Conservation (phyloP, 2,113 vertebrate species). For the Rhineura floridana region DNA sequence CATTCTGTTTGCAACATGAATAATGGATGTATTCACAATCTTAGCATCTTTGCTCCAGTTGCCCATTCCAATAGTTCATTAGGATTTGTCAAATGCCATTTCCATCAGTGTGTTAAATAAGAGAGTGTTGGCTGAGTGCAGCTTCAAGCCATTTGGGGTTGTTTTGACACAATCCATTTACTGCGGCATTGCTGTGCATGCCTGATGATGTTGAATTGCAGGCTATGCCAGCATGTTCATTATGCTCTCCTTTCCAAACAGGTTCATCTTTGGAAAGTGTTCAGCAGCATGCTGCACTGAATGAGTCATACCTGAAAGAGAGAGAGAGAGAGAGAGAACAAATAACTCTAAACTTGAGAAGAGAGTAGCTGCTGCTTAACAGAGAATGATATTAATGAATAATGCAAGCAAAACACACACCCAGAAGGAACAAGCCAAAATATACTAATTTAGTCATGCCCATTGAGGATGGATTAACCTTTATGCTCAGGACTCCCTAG, state of each 20-base stretch:
- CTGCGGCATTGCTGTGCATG: not conserved
- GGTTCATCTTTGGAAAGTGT: constrained; percentile 28
- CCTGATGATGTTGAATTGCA: fast-evolving
- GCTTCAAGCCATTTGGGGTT: constrained; percentile 31
- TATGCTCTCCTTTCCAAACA: constrained; percentile 18
- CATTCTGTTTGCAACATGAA: constrained; percentile 61
- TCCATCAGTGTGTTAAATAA: constrained; percentile 23
- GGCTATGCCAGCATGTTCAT: constrained; percentile 32
- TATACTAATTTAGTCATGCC: constrained; percentile 50
- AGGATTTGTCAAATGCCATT: constrained; percentile 55
- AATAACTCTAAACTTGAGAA: constrained; percentile 39
- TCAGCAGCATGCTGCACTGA: constrained; percentile 17
- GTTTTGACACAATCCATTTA: constrained; percentile 27
- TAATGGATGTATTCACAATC: constrained; percentile 58
- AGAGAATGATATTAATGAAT: constrained; percentile 49
- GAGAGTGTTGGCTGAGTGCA: constrained; percentile 14
- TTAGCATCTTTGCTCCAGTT: constrained; percentile 34
- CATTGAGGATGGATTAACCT: not conserved
- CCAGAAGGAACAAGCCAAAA: constrained; percentile 1
- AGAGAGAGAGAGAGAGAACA: not conserved
- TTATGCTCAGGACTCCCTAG: not conserved
- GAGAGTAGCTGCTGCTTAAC: constrained; percentile 36
- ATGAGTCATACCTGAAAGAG: too few relatives aligned
- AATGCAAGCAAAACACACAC: constrained; percentile 24
- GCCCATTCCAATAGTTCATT: constrained; percentile 40